Percentiles rank a stretch among this genome's conserved stretches.
Conservation (phyloP, 1,140 invertebrate genomes). For the Diploscapter pachys region DNA sequence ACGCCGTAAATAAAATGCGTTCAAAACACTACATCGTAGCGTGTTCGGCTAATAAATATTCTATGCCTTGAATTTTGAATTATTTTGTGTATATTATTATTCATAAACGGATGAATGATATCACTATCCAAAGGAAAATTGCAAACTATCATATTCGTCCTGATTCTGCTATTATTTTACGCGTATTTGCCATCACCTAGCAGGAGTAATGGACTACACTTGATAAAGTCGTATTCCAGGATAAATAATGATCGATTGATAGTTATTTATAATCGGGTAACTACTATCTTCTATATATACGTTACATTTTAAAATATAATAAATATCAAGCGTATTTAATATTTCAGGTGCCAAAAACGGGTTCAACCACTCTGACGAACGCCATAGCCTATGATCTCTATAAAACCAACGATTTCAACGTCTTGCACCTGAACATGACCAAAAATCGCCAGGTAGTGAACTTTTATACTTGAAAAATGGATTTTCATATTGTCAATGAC, state of each 20-base stretch:
- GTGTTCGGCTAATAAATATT: no score
- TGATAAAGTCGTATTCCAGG: no score
- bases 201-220: no score
- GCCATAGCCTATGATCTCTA: conserved; percentile 94
- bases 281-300: background rate
- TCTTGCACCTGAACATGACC: conserved; percentile 92
- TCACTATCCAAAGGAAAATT: no score
- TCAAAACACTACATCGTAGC: no score
- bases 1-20: no score
- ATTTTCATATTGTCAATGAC: background rate
- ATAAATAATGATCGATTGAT: background rate
- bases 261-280: conserved; percentile 41
- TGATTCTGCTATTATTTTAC: background rate
- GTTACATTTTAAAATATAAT: no score
- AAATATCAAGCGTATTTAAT: no score
- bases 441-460: conserved; percentile 75
- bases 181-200: background rate
- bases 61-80: no score
- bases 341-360: conserved; percentile 97
- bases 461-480: background rate
- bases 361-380: conserved; percentile 88
- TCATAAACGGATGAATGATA: no score
- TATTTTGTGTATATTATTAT: no score
- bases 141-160: no score
- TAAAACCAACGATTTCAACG: conserved; percentile 82